These are phyloP conservation scores for Dolichomitus sp. DNA, from an alignment of 2,888 invertebrate species.

Conservation along the genomic window DNA sequence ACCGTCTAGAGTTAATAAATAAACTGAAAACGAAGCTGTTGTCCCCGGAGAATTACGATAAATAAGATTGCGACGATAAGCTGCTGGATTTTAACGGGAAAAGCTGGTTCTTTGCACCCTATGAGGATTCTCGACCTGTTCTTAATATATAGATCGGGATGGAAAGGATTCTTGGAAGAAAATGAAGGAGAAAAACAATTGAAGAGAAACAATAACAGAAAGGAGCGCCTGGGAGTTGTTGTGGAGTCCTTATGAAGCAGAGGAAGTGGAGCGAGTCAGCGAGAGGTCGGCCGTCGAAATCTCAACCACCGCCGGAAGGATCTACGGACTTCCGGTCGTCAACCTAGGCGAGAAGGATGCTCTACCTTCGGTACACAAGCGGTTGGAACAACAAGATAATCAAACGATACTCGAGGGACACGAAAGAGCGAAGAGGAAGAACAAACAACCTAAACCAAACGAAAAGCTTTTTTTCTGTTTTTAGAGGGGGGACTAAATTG, in stretches of 20 bases:
- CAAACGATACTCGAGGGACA: slow-evolving; percentile 35
- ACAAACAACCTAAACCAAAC: slow-evolving; percentile 2
- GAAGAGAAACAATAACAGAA: background rate
- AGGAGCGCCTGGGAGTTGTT: background rate
- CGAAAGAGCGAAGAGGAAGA: slow-evolving; percentile 23
- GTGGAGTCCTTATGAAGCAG: background rate
- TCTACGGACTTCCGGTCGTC: slow-evolving; percentile 22
- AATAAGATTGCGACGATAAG: background rate
- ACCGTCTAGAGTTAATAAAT: too few species aligned
- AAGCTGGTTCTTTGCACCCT: background rate
- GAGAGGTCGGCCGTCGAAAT: slow-evolving; percentile 35
- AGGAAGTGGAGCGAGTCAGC: slow-evolving; percentile 32
- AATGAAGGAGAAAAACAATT: background rate
- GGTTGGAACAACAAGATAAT: slow-evolving; percentile 26
- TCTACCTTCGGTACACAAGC: background rate
- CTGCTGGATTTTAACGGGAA: background rate
- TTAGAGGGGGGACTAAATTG: slow-evolving; percentile 1
- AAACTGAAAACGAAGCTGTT: too few species aligned
- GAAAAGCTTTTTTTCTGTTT: slow-evolving; percentile 1
- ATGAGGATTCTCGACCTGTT: background rate
- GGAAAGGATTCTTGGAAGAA: background rate
- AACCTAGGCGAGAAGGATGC: background rate
- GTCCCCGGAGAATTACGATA: too few species aligned
- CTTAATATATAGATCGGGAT: background rate
- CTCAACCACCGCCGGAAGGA: background rate